phyloP scores from a whole-genome alignment of 2,888 invertebrate species.

The Dryadula phaetusa region DNA sequence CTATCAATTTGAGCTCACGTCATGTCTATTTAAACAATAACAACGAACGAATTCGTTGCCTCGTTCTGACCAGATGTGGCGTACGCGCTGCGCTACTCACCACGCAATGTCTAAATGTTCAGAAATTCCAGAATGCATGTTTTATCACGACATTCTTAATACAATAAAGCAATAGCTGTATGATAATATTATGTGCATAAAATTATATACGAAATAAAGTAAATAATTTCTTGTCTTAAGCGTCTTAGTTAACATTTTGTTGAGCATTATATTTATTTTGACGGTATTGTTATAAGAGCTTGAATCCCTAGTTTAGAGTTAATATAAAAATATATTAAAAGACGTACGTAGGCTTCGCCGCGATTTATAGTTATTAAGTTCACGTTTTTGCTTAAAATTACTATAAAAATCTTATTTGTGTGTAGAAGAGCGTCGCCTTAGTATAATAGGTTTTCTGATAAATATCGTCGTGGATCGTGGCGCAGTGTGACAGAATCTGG shows the following conservation, averaged over 20 bases:
- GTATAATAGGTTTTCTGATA: not conserved
- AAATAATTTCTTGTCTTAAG: not conserved
- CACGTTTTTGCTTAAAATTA: slow-evolving; percentile 19
- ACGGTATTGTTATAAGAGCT: not conserved
- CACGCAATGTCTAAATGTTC: no score
- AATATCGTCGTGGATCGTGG: no score
- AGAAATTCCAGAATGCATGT: no score
- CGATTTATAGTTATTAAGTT: slow-evolving; percentile 19
- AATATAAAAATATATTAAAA: slow-evolving; percentile 9
- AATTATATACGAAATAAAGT: not conserved
- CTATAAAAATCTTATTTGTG: slow-evolving; percentile 17
- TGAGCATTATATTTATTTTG: not conserved
- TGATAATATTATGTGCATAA: not conserved
- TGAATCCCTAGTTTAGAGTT: not conserved
- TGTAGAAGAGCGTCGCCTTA: slow-evolving; percentile 12
- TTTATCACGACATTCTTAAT: no score
- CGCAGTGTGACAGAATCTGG: no score
- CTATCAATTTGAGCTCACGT: no score
- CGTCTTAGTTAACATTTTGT: not conserved
- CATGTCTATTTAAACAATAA: no score
- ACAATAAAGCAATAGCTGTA: no score
- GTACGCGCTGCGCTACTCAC: no score
- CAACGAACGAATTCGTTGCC: no score
- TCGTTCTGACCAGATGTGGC: no score
- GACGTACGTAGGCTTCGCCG: not conserved